Conservation (phyloP, 92 coral and sea anemone species). For the Heteractis magnifica region DNA sequence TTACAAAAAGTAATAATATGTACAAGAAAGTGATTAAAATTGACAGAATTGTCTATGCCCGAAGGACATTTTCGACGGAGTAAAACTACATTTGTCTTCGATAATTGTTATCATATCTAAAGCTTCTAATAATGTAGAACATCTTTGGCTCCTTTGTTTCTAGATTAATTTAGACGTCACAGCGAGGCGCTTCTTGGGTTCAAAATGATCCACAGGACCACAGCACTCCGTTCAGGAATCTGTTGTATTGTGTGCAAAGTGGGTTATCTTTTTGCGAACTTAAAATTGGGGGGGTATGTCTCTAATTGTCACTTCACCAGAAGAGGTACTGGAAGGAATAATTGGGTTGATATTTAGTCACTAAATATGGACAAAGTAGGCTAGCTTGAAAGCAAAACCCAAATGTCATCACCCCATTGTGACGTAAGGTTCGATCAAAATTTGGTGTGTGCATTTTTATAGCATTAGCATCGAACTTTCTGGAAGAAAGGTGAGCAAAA, state of each 20-base stretch:
- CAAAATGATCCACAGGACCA: background rate
- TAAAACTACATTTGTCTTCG: background rate
- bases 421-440: background rate
- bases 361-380: background rate
- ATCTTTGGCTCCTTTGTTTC: background rate
- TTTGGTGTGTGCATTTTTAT: background rate
- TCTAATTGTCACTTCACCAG: background rate
- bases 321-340: background rate
- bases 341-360: background rate
- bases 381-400: background rate
- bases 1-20: no score
- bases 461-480: background rate
- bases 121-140: background rate
- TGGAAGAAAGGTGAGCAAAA: background rate
- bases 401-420: background rate
- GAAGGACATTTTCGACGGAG: background rate
- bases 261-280: background rate
- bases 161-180: background rate
- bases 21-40: no score
- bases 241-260: background rate
- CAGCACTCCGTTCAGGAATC: background rate
- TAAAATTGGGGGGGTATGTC: background rate
- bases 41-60: no score
- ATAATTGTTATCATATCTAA: background rate
- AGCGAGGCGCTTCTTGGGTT: background rate